Conservation (phyloP, 2,797 vertebrate species). For the Pseudopleuronectes americanus region DNA sequence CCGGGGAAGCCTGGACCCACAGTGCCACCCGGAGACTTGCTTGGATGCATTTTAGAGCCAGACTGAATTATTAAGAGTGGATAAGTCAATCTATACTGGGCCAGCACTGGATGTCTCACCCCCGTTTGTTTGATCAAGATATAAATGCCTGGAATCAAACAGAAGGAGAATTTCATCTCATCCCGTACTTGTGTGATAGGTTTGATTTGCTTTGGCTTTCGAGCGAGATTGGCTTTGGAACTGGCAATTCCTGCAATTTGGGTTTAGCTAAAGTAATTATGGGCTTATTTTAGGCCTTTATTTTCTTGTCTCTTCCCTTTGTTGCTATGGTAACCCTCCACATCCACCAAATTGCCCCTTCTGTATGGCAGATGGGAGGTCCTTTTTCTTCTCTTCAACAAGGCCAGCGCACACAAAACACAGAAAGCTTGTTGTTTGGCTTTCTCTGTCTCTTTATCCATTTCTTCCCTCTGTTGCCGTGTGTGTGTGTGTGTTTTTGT, state of each 20-base stretch:
- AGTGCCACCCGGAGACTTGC: conserved; percentile 45
- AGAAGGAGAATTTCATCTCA: conserved; percentile 61
- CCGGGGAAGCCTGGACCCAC: conserved; percentile 30
- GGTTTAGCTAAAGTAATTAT: conserved; percentile 74
- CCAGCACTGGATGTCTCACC: conserved; percentile 23
- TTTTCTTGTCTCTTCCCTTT: conserved; percentile 78
- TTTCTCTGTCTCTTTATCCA: conserved; percentile 14
- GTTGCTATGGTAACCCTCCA: conserved; percentile 86
- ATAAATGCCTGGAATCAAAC: conserved; percentile 69
- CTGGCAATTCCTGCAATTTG: conserved; percentile 70
- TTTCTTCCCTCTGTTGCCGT: conserved; percentile 2
- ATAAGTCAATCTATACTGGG: conserved; percentile 50
- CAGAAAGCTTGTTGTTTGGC: conserved; percentile 32
- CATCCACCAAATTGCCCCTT: conserved; percentile 76
- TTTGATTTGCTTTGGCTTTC: conserved; percentile 63
- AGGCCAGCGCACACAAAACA: conserved; percentile 29
- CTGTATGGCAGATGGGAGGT: conserved; percentile 71
- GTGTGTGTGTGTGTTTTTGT: background rate
- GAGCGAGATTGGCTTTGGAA: conserved; percentile 58
- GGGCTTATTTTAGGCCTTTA: conserved; percentile 80
- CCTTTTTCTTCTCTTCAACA: conserved; percentile 58
- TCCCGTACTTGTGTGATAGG: conserved; percentile 36
- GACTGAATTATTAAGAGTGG: conserved; percentile 71
- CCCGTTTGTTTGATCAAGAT: conserved; percentile 43
- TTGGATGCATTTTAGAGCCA: conserved; percentile 52